A percentile compares a stretch with the other conserved stretches of the same genome.
These are phyloP conservation scores for Protonemura montana DNA, from an alignment of 2,888 invertebrate genomes.

Conservation along the genomic window DNA sequence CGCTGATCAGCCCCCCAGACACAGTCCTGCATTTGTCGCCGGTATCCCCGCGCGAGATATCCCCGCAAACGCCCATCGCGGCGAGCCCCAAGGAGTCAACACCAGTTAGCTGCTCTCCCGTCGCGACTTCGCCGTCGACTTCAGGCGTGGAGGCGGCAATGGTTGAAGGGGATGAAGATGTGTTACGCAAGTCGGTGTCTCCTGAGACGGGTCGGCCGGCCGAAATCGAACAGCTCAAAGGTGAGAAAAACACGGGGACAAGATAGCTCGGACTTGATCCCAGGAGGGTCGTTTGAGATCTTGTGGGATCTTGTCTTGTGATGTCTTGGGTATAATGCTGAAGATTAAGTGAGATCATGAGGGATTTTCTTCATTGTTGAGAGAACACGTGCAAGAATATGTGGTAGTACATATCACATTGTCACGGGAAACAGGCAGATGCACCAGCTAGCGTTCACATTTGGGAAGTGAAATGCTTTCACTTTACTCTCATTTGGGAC, in stretches of 20 bases:
- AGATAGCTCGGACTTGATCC: background rate
- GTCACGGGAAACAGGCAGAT: no score
- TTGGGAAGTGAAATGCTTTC: no score
- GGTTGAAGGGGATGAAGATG: background rate
- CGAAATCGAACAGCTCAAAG: background rate
- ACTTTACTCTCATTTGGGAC: no score
- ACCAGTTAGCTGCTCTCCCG: background rate
- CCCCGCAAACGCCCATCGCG: background rate
- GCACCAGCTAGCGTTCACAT: no score
- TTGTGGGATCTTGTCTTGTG: background rate
- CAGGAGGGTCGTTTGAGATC: background rate
- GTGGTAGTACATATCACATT: no score
- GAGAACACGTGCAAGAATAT: no score
- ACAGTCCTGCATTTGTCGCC: constrained; percentile 30
- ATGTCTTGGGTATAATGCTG: background rate
- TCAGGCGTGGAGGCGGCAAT: background rate
- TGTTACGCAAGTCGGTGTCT: background rate
- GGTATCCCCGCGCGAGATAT: constrained; percentile 32
- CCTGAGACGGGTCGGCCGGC: background rate
- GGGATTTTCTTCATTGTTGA: no score
- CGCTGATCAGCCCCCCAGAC: constrained; percentile 3
- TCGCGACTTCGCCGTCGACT: background rate
- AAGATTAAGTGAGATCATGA: background rate
- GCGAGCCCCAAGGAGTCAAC: background rate
- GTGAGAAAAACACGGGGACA: background rate